Evolutionary conservation across 2,113 vertebrate species (phyloP).

Genomic region (Tamias sibiricus): DNA sequence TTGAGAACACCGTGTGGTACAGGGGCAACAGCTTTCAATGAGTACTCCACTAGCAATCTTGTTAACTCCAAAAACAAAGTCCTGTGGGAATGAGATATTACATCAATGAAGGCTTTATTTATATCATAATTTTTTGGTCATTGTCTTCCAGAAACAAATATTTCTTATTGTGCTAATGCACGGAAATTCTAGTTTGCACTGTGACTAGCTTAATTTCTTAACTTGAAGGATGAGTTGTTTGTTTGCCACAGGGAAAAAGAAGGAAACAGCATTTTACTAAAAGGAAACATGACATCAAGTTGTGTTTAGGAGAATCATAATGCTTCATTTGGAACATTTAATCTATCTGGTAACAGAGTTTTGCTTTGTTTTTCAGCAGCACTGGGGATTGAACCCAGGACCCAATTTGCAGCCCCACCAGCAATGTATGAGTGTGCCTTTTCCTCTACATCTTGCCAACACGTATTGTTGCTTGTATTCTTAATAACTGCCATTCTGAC

Average conservation of each 20-base stretch:
- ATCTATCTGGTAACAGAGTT: background rate
- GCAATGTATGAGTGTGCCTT: too few relatives aligned
- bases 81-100: background rate
- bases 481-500: too few relatives aligned
- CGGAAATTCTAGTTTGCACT: constrained; percentile 13
- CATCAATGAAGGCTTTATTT: background rate
- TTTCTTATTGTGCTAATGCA: constrained; percentile 4
- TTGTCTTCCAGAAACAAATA: background rate
- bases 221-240: background rate
- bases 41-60: background rate
- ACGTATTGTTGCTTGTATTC: too few relatives aligned
- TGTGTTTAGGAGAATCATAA: background rate
- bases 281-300: background rate
- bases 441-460: too few relatives aligned
- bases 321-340: background rate
- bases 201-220: constrained; percentile 44
- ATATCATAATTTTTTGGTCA: background rate
- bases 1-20: background rate
- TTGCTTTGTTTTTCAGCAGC: too few relatives aligned
- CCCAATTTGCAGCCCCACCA: too few relatives aligned
- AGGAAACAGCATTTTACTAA: background rate
- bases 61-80: constrained; percentile 16
- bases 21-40: background rate
- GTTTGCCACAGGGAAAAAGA: background rate
- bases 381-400: too few relatives aligned